phyloP scores from a whole-genome alignment of 2,113 vertebrate species.

The Apaloderma vittatum region DNA sequence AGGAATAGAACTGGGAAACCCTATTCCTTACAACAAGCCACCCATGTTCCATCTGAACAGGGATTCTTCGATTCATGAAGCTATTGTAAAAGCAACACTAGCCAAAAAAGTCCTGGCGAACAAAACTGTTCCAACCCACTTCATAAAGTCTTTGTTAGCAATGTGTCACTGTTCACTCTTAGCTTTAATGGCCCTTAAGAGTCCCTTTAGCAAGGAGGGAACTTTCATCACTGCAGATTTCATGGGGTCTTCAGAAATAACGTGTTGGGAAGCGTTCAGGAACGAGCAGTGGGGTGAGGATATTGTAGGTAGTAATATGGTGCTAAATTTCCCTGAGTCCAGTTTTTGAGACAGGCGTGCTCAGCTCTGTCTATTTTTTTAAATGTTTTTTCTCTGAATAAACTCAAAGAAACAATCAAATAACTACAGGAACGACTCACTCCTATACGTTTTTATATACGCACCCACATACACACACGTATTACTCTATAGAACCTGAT shows the following conservation, averaged over 20 bases:
- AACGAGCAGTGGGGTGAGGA: background rate
- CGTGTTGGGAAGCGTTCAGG: background rate
- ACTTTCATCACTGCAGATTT: background rate
- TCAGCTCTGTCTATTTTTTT: background rate
- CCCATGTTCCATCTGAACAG: background rate
- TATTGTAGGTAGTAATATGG: background rate
- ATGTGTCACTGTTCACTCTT: background rate
- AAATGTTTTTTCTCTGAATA: background rate
- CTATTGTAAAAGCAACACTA: background rate
- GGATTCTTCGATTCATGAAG: accelerated
- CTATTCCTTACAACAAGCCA: background rate
- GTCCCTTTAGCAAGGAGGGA: background rate
- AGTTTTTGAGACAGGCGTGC: background rate
- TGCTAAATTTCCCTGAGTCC: background rate
- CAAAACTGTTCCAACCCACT: background rate
- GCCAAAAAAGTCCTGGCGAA: background rate
- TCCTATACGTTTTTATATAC: background rate
- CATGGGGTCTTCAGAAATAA: background rate
- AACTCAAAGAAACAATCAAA: background rate
- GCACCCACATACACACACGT: background rate
- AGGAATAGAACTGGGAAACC: background rate
- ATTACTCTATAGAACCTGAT: accelerated
- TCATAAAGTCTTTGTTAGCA: background rate
- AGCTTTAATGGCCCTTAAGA: background rate
- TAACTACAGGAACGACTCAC: background rate